A percentile compares a stretch with the other conserved stretches of the same genome.
Evolutionary conservation across 2,113 vertebrate genomes (phyloP).

Genomic region (Pomatorhinus ruficollis): DNA sequence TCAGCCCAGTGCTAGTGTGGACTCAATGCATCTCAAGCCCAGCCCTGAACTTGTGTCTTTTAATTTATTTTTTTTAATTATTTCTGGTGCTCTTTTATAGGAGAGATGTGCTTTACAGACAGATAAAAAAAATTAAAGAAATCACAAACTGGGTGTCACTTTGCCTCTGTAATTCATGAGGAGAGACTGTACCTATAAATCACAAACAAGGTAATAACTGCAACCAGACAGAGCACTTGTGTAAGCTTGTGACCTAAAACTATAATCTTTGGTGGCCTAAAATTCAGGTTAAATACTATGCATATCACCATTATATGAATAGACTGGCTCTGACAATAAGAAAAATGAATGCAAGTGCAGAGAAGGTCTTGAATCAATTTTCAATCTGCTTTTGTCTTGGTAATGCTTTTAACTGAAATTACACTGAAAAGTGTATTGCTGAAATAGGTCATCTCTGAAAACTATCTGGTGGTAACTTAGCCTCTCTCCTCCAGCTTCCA

Average conservation of each 20-base stretch:
- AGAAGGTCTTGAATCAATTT: background rate
- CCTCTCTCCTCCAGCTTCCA: background rate
- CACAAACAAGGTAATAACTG: background rate
- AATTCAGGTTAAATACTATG: background rate
- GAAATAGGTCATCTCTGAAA: background rate
- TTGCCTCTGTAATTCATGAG: background rate
- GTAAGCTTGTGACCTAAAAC: background rate
- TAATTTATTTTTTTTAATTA: fast-evolving
- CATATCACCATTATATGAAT: background rate
- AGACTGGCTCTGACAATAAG: background rate
- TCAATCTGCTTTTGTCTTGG: background rate
- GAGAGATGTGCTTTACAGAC: background rate
- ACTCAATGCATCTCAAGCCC: background rate
- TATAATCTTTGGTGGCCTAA: background rate
- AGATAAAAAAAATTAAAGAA: background rate
- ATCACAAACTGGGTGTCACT: background rate
- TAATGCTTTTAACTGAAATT: background rate
- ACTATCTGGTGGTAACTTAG: background rate
- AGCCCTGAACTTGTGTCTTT: background rate
- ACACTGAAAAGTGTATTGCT: background rate
- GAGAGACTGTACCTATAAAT: background rate
- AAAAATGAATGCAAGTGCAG: background rate
- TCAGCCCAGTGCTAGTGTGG: background rate
- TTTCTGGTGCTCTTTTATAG: background rate
- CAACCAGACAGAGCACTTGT: background rate